Evolutionary conservation across 2,888 invertebrate genomes (phyloP).

Genomic region (Stenurella melanura): DNA sequence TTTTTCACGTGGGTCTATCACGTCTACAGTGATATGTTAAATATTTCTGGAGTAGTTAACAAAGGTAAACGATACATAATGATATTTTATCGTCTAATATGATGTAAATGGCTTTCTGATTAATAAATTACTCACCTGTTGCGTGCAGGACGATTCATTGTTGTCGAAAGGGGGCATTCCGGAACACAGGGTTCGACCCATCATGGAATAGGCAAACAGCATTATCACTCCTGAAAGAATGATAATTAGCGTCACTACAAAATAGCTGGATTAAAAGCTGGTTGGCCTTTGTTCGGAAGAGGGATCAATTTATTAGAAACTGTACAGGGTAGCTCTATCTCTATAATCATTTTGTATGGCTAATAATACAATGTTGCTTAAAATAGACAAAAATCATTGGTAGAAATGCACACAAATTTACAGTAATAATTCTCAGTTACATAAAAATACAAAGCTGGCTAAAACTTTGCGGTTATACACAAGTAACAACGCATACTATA

Average conservation of each 20-base stretch:
- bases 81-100: background rate
- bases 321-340: no score
- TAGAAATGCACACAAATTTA: no score
- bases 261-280: background rate
- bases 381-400: no score
- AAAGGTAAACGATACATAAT: background rate
- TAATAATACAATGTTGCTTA: no score
- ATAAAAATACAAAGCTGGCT: no score
- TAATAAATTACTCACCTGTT: constrained; percentile 75
- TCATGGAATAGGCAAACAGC: constrained; percentile 80
- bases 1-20: no score
- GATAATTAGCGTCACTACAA: background rate
- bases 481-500: no score
- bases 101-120: constrained; percentile 15
- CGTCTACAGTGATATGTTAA: no score
- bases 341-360: no score
- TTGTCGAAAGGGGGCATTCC: constrained; percentile 82
- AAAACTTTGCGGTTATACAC: no score
- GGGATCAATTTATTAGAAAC: no score
- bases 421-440: no score
- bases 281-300: background rate
- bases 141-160: constrained; percentile 79
- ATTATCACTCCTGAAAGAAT: constrained; percentile 78
- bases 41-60: background rate
- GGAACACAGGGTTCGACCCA: constrained; percentile 83